phyloP scores from a whole-genome alignment of 2,888 invertebrate genomes.

The Metopia argyrocephala region DNA sequence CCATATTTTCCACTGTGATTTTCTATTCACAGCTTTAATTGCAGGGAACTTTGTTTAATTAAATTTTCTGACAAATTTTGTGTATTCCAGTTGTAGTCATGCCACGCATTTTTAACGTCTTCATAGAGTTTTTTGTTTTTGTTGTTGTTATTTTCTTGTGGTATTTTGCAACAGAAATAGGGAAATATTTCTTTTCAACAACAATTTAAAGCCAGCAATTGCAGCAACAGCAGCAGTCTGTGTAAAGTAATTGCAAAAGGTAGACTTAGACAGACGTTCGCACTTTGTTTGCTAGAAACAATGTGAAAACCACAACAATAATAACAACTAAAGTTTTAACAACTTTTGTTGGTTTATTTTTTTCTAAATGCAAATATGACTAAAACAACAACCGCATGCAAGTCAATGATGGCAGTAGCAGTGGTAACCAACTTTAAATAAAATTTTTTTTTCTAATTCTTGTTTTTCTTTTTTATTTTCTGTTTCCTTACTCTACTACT shows the following conservation, averaged over 20 bases:
- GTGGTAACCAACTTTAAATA: neutral
- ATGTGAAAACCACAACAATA: neutral
- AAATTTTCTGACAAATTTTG: neutral
- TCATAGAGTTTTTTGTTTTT: neutral
- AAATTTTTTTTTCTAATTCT: neutral
- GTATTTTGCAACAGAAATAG: neutral
- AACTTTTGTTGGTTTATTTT: neutral
- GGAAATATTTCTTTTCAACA: neutral
- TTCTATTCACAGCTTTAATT: neutral
- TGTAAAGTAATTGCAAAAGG: too few species aligned
- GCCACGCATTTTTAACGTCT: neutral
- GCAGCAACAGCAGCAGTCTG: neutral
- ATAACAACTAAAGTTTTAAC: neutral
- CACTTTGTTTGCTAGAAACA: neutral
- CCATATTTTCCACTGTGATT: neutral
- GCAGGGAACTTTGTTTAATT: neutral
- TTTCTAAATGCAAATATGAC: neutral
- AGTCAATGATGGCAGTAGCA: neutral
- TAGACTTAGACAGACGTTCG: neutral
- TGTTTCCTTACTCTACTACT: neutral
- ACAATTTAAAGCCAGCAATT: neutral
- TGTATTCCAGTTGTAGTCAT: neutral
- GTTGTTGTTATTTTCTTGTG: neutral
- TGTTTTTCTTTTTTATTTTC: neutral
- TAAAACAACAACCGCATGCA: slow-evolving; percentile 20